These are phyloP conservation scores for Drosophila nigrodunni DNA, from an alignment of 1,140 invertebrate species.

Conservation along the genomic window DNA sequence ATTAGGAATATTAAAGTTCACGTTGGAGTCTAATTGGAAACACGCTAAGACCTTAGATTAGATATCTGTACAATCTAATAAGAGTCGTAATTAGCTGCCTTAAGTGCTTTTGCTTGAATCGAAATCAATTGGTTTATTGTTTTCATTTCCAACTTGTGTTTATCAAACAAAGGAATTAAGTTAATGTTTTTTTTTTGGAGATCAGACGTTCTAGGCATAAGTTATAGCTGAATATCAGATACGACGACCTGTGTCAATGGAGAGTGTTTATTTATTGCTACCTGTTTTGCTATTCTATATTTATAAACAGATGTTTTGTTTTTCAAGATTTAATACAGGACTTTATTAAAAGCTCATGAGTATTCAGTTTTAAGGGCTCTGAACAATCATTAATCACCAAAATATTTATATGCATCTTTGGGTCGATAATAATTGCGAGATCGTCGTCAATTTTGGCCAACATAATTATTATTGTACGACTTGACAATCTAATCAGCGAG, in stretches of 20 bases:
- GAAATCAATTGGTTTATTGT: constrained; percentile 30
- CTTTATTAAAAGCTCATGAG: too few species aligned
- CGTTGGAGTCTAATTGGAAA: constrained; percentile 20
- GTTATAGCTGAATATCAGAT: not conserved
- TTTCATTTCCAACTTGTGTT: not conserved
- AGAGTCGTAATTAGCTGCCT: constrained; percentile 13
- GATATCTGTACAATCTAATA: constrained; percentile 30
- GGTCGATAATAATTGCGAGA: constrained; percentile 21
- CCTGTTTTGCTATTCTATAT: too few species aligned
- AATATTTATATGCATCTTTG: not conserved
- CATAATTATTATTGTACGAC: constrained; percentile 38
- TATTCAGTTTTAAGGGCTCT: too few species aligned
- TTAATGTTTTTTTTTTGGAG: not conserved
- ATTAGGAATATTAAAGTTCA: constrained; percentile 30
- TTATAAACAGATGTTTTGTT: too few species aligned
- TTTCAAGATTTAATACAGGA: too few species aligned
- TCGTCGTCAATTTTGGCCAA: constrained; percentile 12
- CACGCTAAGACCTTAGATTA: constrained; percentile 32
- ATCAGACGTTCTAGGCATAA: not conserved
- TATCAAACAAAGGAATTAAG: constrained; percentile 7
- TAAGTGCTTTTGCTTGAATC: constrained; percentile 32
- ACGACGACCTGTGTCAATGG: not conserved
- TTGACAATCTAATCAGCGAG: constrained; percentile 23
- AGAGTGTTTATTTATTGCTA: not conserved
- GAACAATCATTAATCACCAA: not conserved